phyloP scores from a whole-genome alignment of 2,888 invertebrate genomes.

The Nemurella pictetii region DNA sequence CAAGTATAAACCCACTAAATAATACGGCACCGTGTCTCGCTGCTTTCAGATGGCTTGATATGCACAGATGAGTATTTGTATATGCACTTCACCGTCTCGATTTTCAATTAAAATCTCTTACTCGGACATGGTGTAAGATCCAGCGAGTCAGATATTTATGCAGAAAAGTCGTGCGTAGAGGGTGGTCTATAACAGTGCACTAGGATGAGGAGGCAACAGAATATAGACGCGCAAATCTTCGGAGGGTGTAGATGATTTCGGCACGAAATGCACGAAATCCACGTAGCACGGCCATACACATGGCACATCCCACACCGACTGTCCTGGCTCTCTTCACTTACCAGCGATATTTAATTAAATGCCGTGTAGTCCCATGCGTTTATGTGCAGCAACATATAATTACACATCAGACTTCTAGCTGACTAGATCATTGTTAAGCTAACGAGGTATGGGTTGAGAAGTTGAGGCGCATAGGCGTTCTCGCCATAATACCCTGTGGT shows the following conservation, averaged over 20 bases:
- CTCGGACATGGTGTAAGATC: no score
- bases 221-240: no score
- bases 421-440: background rate
- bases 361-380: background rate
- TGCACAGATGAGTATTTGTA: no score
- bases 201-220: no score
- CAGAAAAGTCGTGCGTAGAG: no score
- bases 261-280: background rate
- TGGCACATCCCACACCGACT: background rate
- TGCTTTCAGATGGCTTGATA: background rate
- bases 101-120: background rate
- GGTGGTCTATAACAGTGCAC: no score
- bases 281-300: background rate
- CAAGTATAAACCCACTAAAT: background rate
- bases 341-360: conserved; percentile 4
- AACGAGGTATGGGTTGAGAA: background rate
- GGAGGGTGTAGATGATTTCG: background rate
- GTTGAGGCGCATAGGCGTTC: background rate
- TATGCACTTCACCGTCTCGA: background rate
- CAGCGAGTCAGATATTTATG: no score
- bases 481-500: background rate
- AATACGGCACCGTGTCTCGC: background rate
- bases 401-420: background rate
- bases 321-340: background rate
- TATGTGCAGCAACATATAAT: conserved; percentile 2